Evolutionary conservation across 2,888 invertebrate species (phyloP), one percentile per base, ranked within the genome.

Genomic region (Perdita meconis): DNA sequence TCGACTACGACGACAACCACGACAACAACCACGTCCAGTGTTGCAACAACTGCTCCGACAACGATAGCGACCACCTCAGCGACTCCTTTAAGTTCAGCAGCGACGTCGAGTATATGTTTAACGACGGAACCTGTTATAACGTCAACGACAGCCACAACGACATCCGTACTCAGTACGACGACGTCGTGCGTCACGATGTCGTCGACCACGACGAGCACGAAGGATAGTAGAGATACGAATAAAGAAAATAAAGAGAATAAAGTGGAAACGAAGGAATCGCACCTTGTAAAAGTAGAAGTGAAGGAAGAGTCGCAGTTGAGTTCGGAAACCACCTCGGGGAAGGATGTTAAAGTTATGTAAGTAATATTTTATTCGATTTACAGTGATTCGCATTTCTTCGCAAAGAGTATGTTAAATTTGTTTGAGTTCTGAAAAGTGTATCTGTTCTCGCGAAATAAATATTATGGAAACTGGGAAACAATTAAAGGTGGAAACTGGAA

Each of bases 211-310:
- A 83, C 88, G 5, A 86, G 72, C 72, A 73, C 86, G 19, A 91
- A 90, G 76, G 89, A 93, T 84, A 90, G 92, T 40, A 93, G 93
- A 81, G 91, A 93, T 73, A 94, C 94, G 79, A 94, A 92, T 82
- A 94, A 95, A 88, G 95, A 95, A 91, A 94, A 94, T 86, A 94
- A 94, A 82, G 93, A 94, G 80, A 92, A 93, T 86, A 94, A 85
- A 92, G 93, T 93, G 89, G 94, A 94, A 83, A 93, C 93, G 75
- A 94, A 94, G 80, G 93, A 94, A 42, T 83, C 91, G 24, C 86
- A 92, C 13, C 73, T 86, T 13, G 57, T 86, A 13, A 86, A 86
- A 66, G 88, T 90, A 60, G 91, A 92, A 50, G 74, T 84, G 10
- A 91, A 90, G 42, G 90, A 91, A 30, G 92, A 92, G 56, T 85